Conservation (phyloP, 2,797 vertebrate genomes). For the Chaetophractus vellerosus region DNA sequence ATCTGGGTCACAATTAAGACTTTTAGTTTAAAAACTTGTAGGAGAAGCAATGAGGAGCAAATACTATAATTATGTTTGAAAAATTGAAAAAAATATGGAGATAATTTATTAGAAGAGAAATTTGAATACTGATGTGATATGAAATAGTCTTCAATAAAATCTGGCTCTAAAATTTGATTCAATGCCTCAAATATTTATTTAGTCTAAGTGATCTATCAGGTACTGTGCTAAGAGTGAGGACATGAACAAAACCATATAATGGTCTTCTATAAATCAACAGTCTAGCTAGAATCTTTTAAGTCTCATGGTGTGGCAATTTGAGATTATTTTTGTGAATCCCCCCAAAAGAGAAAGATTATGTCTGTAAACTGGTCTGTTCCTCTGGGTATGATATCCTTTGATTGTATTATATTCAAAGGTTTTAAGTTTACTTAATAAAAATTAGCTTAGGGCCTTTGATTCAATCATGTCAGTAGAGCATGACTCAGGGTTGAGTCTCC, state of each 20-base stretch:
- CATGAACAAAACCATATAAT: neutral
- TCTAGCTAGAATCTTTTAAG: neutral
- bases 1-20: neutral
- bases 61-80: neutral
- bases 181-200: slow-evolving; percentile 5
- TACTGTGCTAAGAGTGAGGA: neutral
- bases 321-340: too few relatives aligned
- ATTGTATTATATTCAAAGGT: too few relatives aligned
- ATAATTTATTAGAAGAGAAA: neutral
- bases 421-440: too few relatives aligned
- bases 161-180: slow-evolving; percentile 7
- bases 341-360: too few relatives aligned
- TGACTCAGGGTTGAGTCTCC: too few relatives aligned
- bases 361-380: too few relatives aligned
- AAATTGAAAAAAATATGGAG: slow-evolving; percentile 4
- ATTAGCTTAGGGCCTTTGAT: too few relatives aligned
- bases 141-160: slow-evolving; percentile 37
- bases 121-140: neutral
- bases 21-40: neutral
- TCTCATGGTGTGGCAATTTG: neutral
- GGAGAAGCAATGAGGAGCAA: neutral
- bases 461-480: too few relatives aligned
- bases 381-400: too few relatives aligned
- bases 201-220: neutral
- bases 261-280: neutral